Evolutionary conservation across 2,797 vertebrate species (phyloP), one percentile per base, ranked within the genome.

Genomic region (Loris lydekkerianus): DNA sequence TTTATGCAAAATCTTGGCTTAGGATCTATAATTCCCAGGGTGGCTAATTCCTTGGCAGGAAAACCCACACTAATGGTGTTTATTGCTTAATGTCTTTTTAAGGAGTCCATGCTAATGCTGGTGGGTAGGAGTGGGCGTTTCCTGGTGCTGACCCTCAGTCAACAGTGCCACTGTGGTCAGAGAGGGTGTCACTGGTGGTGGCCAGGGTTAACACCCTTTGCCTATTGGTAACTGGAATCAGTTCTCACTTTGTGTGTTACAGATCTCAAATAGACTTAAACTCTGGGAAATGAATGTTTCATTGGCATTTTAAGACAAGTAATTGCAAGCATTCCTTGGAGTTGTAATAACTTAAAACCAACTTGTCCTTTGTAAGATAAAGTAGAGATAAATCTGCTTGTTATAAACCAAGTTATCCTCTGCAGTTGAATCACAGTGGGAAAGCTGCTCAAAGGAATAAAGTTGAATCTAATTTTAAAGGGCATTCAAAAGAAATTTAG

Each of bases 391-490:
- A 94, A 95, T 95, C 83, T 96, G 81, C 85, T 91, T 49, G 34
- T 83, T 94, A 89, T 91, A 96, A 58, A 83, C 31, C 67, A 96
- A 96, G 2, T 27, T 46, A 88, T 86, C 11, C 40, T 93, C 34
- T 15, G 69, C 11, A 78, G 61, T 23, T 21, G 34, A 94, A 97
- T 97, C 63, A 73, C 80, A 69, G 31, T 77, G 40, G 78, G 89
- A 91, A 95, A 72, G 20, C 43, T 56, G 53, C 94, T 93, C 80
- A 94, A 86, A 97, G 93, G 90, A 95, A 96, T 4, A 86, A 27
- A 3, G 21, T 49, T 73, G 73, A 78, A 96, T 89, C 21, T 95
- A 96, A 98, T 96, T 97, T 98, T 65, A 97, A 95, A 96, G 65
- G 49, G 56, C 70, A 91, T 4, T 85, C 75, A 94, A 96, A 93